phyloP scores from a whole-genome alignment of 2,113 vertebrate species.

The Lamprologus tigripictilis region DNA sequence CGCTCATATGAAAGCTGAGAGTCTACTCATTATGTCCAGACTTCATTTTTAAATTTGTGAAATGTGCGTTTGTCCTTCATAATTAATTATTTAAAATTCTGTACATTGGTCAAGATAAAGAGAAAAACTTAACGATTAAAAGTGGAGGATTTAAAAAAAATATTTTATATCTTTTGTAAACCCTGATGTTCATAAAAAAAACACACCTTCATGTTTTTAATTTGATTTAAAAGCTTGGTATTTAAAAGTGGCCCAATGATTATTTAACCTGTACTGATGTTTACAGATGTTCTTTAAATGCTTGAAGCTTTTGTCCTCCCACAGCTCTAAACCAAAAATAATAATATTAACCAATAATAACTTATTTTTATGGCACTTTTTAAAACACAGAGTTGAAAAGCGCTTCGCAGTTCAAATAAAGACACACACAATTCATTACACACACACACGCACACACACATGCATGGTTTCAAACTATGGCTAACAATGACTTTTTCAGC shows the following conservation, averaged over 20 bases:
- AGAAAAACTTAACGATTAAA: not conserved
- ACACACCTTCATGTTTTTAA: not conserved
- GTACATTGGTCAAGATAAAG: not conserved
- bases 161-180: not conserved
- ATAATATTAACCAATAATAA: not conserved
- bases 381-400: not conserved
- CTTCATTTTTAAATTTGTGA: not conserved
- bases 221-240: not conserved
- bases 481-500: not conserved
- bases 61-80: not conserved
- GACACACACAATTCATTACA: not conserved
- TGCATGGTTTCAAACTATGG: not conserved
- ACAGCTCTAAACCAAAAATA: not conserved
- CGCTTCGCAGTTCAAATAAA: not conserved
- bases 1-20: not conserved
- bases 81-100: not conserved
- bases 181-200: not conserved
- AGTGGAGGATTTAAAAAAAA: not conserved
- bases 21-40: not conserved
- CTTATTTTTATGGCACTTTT: not conserved
- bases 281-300: fast-evolving
- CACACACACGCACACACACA: fast-evolving
- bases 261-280: not conserved
- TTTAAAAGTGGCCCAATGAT: not conserved
- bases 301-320: not conserved